A percentile compares a stretch with the other conserved stretches of the same genome.
phyloP scores from a whole-genome alignment of 37 sponge, comb jelly and placozoan species.

The Spongilla lacustris region DNA sequence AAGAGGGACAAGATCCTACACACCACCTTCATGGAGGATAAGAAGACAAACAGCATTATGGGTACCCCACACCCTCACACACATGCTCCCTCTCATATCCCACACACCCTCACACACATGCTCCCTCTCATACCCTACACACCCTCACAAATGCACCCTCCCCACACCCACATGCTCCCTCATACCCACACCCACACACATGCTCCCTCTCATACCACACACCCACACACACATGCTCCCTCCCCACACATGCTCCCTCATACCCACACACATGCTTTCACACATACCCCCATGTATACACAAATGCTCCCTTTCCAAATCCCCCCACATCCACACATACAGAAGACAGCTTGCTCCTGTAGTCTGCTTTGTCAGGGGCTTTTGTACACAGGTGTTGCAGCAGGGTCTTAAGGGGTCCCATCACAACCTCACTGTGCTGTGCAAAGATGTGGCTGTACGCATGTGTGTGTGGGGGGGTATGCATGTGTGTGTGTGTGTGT shows the following conservation, averaged over 20 bases:
- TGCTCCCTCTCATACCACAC: no score
- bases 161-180: no score
- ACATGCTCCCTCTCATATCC: no score
- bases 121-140: background rate
- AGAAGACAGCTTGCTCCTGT: conserved; percentile 54
- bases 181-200: background rate
- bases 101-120: no score
- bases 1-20: no score
- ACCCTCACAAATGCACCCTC: no score
- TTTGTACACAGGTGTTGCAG: conserved; percentile 76
- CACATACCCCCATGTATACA: no score
- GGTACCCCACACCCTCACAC: no score
- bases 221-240: background rate
- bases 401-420: conserved; percentile 41
- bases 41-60: background rate
- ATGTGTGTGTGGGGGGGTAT: background rate
- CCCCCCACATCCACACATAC: conserved; percentile 22
- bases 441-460: background rate
- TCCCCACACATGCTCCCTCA: background rate
- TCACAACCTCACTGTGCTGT: conserved; percentile 3
- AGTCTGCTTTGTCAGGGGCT: conserved; percentile 77
- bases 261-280: no score
- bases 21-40: no score
- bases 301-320: no score
- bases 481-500: background rate